phyloP scores from a whole-genome alignment of 2,797 vertebrate species.

The Malurus splendens region DNA sequence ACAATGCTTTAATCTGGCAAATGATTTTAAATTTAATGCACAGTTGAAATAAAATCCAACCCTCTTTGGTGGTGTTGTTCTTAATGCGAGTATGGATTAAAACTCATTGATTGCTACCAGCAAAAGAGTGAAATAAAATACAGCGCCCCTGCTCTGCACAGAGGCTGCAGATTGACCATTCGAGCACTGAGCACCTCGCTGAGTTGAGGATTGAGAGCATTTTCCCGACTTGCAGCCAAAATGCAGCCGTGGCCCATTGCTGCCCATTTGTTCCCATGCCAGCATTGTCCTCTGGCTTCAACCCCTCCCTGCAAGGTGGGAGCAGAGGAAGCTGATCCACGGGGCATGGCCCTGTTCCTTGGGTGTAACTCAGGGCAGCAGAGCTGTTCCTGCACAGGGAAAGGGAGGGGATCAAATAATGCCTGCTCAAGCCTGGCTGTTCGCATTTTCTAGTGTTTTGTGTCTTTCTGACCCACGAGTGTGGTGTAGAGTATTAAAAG shows the following conservation, averaged over 20 bases:
- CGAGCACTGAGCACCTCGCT: fast-evolving
- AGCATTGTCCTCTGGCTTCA: conserved; percentile 15
- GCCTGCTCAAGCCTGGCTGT: neutral
- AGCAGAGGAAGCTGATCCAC: neutral
- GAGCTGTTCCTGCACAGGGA: fast-evolving
- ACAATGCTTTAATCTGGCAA: neutral
- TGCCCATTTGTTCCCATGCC: neutral
- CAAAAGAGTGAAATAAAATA: neutral
- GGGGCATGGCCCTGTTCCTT: neutral
- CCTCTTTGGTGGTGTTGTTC: neutral
- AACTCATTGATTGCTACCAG: neutral
- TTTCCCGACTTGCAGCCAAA: neutral
- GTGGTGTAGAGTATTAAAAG: neutral
- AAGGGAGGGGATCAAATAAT: neutral
- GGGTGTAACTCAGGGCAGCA: neutral
- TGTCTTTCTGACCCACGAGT: neutral
- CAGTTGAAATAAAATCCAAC: neutral
- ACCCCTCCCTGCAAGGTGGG: conserved; percentile 9
- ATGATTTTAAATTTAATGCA: neutral
- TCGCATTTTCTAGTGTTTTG: fast-evolving
- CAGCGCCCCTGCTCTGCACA: fast-evolving
- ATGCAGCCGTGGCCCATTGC: neutral
- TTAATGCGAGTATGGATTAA: neutral
- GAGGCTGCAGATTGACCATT: neutral
- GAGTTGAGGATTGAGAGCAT: fast-evolving